Evolutionary conservation across 1,140 invertebrate genomes (phyloP).

Genomic region (Asbolus verrucosus): DNA sequence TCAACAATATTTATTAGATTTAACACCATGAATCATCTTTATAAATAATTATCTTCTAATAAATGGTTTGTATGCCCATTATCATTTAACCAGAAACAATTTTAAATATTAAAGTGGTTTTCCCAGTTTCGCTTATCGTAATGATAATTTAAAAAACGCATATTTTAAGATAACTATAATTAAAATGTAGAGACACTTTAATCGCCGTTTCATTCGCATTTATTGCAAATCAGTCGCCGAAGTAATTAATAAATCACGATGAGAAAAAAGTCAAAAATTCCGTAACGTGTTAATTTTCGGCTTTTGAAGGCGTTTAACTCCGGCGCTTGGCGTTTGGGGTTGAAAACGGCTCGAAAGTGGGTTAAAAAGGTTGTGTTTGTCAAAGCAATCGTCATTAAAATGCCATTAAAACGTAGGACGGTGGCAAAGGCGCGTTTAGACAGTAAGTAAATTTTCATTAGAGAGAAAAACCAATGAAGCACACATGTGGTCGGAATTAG

Average conservation of each 20-base stretch:
- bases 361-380: slow-evolving; percentile 18
- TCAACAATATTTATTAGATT: slow-evolving; percentile 16
- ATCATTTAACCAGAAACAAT: slow-evolving; percentile 25
- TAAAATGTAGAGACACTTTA: slow-evolving; percentile 24
- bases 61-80: slow-evolving; percentile 20
- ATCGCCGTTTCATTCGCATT: slow-evolving; percentile 14
- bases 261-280: too few relatives aligned
- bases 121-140: slow-evolving; percentile 32
- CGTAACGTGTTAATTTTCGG: too few relatives aligned
- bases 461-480: slow-evolving; percentile 34
- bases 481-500: slow-evolving; percentile 36
- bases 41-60: slow-evolving; percentile 40
- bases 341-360: not conserved
- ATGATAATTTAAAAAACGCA: slow-evolving; percentile 34
- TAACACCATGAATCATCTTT: slow-evolving; percentile 30
- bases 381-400: slow-evolving; percentile 40
- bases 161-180: slow-evolving; percentile 37
- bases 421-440: slow-evolving; percentile 18
- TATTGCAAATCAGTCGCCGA: slow-evolving; percentile 17
- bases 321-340: too few relatives aligned
- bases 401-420: slow-evolving; percentile 31
- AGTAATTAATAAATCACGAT: too few relatives aligned
- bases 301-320: too few relatives aligned
- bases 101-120: slow-evolving; percentile 39
- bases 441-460: slow-evolving; percentile 42